Conservation (phyloP, 2,888 invertebrate genomes). For the Aethes cnicana region DNA sequence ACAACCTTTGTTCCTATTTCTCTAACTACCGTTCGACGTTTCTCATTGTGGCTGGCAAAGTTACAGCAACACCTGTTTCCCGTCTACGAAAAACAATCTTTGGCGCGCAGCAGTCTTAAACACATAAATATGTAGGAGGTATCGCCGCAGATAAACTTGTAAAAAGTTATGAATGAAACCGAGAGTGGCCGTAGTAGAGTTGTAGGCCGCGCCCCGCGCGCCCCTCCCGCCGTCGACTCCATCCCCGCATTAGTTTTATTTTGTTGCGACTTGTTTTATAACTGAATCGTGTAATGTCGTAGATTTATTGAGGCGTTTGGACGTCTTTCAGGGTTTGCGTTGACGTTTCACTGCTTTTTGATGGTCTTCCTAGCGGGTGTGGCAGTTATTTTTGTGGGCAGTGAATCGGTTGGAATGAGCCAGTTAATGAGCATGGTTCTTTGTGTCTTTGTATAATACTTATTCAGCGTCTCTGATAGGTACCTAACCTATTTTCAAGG, state of each 20-base stretch:
- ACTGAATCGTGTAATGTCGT: conserved; percentile 33
- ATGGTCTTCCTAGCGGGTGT: not conserved
- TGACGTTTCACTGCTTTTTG: conserved; percentile 6
- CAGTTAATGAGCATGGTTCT: too few relatives aligned
- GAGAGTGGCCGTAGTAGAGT: conserved; percentile 80
- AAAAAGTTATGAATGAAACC: conserved; percentile 83
- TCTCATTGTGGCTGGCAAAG: conserved; percentile 1
- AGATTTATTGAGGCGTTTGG: conserved; percentile 19
- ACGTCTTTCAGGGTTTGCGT: not conserved
- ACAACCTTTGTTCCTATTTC: too few relatives aligned
- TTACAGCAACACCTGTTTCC: not conserved
- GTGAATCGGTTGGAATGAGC: not conserved
- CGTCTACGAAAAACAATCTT: conserved; percentile 48
- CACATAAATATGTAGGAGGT: conserved; percentile 81
- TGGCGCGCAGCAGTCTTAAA: conserved; percentile 67
- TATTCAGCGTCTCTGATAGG: too few relatives aligned
- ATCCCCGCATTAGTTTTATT: conserved; percentile 79
- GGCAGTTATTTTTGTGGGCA: not conserved
- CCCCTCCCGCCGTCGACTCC: conserved; percentile 55
- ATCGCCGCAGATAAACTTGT: conserved; percentile 81
- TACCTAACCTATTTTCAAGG: too few relatives aligned
- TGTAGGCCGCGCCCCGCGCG: conserved; percentile 58
- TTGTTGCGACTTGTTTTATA: conserved; percentile 71
- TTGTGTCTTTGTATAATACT: too few relatives aligned
- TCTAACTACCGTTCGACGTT: too few relatives aligned